phyloP scores from a whole-genome alignment of 2,113 vertebrate species.

The Colistium nudipinnis region DNA sequence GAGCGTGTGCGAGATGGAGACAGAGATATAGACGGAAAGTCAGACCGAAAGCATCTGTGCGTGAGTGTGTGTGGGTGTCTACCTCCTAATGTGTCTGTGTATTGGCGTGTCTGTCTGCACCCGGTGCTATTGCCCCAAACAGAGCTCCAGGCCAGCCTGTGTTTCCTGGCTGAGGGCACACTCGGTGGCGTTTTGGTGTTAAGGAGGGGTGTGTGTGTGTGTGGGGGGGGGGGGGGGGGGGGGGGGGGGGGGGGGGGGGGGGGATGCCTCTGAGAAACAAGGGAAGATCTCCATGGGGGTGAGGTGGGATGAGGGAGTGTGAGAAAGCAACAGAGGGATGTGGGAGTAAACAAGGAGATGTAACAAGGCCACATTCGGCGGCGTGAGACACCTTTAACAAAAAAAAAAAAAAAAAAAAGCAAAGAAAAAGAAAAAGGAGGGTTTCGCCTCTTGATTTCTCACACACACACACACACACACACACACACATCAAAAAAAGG shows the following conservation, averaged over 20 bases:
- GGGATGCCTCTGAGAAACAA: conserved; percentile 58
- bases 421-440: conserved; percentile 15
- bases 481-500: conserved; percentile 48
- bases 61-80: conserved; percentile 39
- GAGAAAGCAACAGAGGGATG: conserved; percentile 38
- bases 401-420: conserved; percentile 13
- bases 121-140: conserved; percentile 64
- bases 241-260: conserved; percentile 41
- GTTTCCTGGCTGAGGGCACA: conserved; percentile 67
- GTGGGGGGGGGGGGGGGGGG: conserved; percentile 50
- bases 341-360: conserved; percentile 1
- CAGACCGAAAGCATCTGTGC: conserved; percentile 34
- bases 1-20: conserved; percentile 7
- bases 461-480: conserved; percentile 6
- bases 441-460: conserved; percentile 15
- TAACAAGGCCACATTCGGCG: conserved; percentile 10
- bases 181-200: conserved; percentile 50
- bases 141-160: conserved; percentile 64
- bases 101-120: conserved; percentile 60
- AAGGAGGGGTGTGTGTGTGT: conserved; percentile 61
- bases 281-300: conserved; percentile 40
- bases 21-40: conserved; percentile 32
- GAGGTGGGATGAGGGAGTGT: conserved; percentile 35
- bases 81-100: conserved; percentile 43
- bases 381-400: conserved; percentile 24